A percentile compares a stretch with the other conserved stretches of the same genome.
Conservation (phyloP, 2,888 invertebrate species). For the Microctonus aethiopoides region DNA sequence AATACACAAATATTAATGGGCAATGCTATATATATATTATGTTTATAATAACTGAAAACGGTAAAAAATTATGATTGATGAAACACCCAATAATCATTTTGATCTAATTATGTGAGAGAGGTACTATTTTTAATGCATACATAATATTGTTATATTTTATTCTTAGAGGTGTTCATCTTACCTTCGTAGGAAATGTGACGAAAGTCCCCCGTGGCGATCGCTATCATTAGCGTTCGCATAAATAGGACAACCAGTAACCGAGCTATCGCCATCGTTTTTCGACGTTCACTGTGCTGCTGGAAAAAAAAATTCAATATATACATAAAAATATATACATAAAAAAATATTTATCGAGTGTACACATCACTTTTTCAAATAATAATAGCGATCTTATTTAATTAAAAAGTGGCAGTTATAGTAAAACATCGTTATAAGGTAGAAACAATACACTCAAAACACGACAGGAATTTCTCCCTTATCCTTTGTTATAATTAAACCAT, state of each 20-base stretch:
- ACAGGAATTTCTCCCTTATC: not conserved
- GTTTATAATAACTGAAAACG: not conserved
- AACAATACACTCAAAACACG: no score
- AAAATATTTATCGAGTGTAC: not conserved
- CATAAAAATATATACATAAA: not conserved
- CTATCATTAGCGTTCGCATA: constrained; percentile 40
- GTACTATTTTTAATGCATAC: not conserved
- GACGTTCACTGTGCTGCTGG: constrained; percentile 30
- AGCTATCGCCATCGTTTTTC: constrained; percentile 38
- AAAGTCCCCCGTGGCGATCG: constrained; percentile 53
- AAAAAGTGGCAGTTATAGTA: not conserved
- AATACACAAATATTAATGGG: not conserved
- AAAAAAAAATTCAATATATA: not conserved
- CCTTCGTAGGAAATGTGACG: constrained; percentile 61
- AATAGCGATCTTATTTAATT: not conserved
- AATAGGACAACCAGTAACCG: constrained; percentile 41
- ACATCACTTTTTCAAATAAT: not conserved
- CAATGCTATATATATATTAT: not conserved
- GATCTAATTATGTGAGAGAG: constrained; percentile 14
- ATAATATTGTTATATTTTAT: constrained; percentile 16
- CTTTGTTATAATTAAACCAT: constrained; percentile 8
- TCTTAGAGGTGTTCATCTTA: constrained; percentile 40
- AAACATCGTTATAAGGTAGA: not conserved
- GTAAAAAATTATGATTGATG: constrained; percentile 23
- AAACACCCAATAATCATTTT: not conserved